Conservation (phyloP, 2,113 vertebrate species). For the Struthidea cinerea region DNA sequence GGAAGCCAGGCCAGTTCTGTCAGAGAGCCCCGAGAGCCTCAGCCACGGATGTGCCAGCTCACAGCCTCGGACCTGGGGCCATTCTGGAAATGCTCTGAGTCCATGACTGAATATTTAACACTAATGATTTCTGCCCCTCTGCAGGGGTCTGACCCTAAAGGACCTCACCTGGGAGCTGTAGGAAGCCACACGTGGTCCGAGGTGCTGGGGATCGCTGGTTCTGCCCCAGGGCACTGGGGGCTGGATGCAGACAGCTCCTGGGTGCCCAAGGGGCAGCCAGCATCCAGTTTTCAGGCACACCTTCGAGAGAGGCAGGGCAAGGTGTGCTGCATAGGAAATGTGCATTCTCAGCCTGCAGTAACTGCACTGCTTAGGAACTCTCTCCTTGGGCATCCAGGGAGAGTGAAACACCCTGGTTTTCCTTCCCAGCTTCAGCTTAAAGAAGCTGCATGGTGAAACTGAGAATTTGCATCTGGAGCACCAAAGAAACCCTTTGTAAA, state of each 20-base stretch:
- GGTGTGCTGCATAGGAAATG: not conserved
- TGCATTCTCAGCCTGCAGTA: not conserved
- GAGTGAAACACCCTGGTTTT: not conserved
- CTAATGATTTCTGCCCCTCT: not conserved
- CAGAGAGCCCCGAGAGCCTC: not conserved
- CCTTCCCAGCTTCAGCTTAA: not conserved
- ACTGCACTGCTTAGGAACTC: not conserved
- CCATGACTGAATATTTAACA: not conserved
- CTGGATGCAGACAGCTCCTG: not conserved
- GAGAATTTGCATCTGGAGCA: not conserved
- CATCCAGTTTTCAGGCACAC: not conserved
- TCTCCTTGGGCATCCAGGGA: not conserved
- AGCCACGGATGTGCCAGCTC: not conserved
- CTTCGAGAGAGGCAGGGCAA: not conserved
- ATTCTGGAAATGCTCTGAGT: not conserved
- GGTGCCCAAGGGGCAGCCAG: not conserved
- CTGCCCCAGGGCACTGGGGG: not conserved
- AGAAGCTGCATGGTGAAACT: not conserved
- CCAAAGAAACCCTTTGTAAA: not conserved
- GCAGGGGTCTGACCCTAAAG: not conserved
- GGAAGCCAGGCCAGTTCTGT: not conserved
- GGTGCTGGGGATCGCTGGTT: not conserved
- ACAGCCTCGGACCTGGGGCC: not conserved
- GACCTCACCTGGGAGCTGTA: not conserved
- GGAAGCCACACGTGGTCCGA: not conserved